Evolutionary conservation across 2,113 vertebrate species (phyloP).

Genomic region (Hippocampus mohnikei): DNA sequence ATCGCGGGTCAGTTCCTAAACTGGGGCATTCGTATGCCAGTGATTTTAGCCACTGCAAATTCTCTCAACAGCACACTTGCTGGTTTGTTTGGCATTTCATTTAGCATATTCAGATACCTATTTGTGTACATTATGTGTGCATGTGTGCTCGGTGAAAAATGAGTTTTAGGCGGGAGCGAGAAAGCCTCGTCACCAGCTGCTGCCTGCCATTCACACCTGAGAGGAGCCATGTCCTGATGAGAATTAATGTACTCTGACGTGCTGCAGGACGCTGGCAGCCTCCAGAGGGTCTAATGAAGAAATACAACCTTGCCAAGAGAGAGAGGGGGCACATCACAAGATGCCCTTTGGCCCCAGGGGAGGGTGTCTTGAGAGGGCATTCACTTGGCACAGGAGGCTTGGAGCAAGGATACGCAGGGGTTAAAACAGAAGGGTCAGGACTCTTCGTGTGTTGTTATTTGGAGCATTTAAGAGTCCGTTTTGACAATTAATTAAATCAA

Average conservation of each 20-base stretch:
- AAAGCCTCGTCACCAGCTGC: slow-evolving; percentile 82
- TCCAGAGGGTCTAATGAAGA: slow-evolving; percentile 81
- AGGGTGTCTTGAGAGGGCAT: slow-evolving; percentile 55
- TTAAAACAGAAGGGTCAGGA: slow-evolving; percentile 29
- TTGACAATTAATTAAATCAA: neutral
- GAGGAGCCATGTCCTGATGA: slow-evolving; percentile 85
- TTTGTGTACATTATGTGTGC: slow-evolving; percentile 26
- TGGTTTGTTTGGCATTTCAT: slow-evolving; percentile 31
- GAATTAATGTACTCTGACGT: slow-evolving; percentile 92
- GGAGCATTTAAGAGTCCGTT: neutral
- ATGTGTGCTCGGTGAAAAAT: slow-evolving; percentile 72
- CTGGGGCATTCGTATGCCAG: slow-evolving; percentile 65
- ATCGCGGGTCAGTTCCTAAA: slow-evolving; percentile 66
- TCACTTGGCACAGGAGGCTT: slow-evolving; percentile 42
- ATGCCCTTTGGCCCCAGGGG: slow-evolving; percentile 55
- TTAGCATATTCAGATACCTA: slow-evolving; percentile 19
- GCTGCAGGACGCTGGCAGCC: slow-evolving; percentile 79
- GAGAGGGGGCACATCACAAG: slow-evolving; percentile 58
- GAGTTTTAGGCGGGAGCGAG: slow-evolving; percentile 78
- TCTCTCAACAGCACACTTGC: slow-evolving; percentile 37
- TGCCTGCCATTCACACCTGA: slow-evolving; percentile 89
- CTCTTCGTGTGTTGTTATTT: neutral
- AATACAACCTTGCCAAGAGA: slow-evolving; percentile 76
- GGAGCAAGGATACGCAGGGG: slow-evolving; percentile 53
- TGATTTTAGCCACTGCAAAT: slow-evolving; percentile 39